Evolutionary conservation across 2,888 invertebrate genomes (phyloP).

Genomic region (Drosophila tanythrix): DNA sequence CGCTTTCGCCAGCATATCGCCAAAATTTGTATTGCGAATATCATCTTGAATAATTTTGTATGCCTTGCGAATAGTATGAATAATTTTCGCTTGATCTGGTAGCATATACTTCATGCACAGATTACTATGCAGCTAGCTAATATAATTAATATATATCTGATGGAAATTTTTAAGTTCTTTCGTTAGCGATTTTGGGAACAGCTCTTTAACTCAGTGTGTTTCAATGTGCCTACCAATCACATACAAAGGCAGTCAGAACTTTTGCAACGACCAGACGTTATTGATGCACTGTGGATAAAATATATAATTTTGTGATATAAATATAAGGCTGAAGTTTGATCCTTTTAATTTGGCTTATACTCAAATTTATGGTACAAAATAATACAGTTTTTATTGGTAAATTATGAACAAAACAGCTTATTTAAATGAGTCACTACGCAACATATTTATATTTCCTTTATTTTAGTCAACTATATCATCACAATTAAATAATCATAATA

Average conservation of each 20-base stretch:
- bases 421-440: neutral
- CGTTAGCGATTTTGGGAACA: conserved; percentile 19
- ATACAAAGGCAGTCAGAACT: conserved; percentile 36
- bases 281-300: conserved; percentile 2
- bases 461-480: too few relatives aligned
- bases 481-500: too few relatives aligned
- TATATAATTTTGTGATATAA: neutral
- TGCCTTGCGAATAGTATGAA: neutral
- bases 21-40: neutral
- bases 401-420: neutral
- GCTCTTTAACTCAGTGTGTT: neutral
- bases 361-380: neutral
- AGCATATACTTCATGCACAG: neutral
- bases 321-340: neutral
- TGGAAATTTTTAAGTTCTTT: neutral
- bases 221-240: conserved; percentile 3
- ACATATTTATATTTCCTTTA: neutral
- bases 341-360: neutral
- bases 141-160: neutral
- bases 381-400: accelerated
- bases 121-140: neutral
- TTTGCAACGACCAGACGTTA: conserved; percentile 16
- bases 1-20: conserved; percentile 4
- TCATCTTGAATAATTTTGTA: neutral
- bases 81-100: neutral